A percentile compares a stretch with the other conserved stretches of the same genome.
Conservation (phyloP, 2,888 invertebrate genomes). For the Pseudolycoriella hygida region DNA sequence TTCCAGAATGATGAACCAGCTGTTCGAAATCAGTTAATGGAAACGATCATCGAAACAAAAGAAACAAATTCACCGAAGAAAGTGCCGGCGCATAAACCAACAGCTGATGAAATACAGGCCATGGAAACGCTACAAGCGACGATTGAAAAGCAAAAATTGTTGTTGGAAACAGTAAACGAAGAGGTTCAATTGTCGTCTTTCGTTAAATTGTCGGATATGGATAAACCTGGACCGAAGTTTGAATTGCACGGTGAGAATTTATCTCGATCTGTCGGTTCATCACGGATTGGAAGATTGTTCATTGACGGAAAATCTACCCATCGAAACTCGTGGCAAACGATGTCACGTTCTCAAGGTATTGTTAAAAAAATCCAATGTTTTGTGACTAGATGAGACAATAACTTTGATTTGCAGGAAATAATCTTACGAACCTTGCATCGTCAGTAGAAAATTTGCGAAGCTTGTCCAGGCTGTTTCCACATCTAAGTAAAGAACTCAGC, state of each 20-base stretch:
- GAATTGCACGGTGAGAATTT: slow-evolving; percentile 22
- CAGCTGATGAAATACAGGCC: slow-evolving; percentile 16
- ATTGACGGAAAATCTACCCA: slow-evolving; percentile 14
- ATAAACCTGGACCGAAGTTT: slow-evolving; percentile 40
- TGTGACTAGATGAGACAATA: neutral
- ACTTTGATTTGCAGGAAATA: slow-evolving; percentile 21
- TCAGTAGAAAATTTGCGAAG: slow-evolving; percentile 40
- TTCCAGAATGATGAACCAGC: slow-evolving; percentile 23
- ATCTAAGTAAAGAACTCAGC: slow-evolving; percentile 32
- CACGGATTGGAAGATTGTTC: slow-evolving; percentile 24
- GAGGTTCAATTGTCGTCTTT: slow-evolving; percentile 31
- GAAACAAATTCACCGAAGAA: slow-evolving; percentile 16
- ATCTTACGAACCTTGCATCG: slow-evolving; percentile 31
- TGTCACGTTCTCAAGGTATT: slow-evolving; percentile 22
- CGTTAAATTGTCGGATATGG: slow-evolving; percentile 64
- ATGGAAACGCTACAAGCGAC: slow-evolving; percentile 24
- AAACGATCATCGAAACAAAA: slow-evolving; percentile 28
- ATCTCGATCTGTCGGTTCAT: slow-evolving; percentile 27
- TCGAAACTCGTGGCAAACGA: slow-evolving; percentile 12
- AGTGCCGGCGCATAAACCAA: slow-evolving; percentile 1
- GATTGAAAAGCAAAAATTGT: slow-evolving; percentile 26
- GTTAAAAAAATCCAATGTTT: neutral
- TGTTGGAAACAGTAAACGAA: slow-evolving; percentile 27
- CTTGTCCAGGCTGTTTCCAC: slow-evolving; percentile 43
- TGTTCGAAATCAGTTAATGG: slow-evolving; percentile 21